Base-by-base conservation (phyloP, 2,797 vertebrate genomes). In the Acrossocheilus wenchowensis region DNA sequence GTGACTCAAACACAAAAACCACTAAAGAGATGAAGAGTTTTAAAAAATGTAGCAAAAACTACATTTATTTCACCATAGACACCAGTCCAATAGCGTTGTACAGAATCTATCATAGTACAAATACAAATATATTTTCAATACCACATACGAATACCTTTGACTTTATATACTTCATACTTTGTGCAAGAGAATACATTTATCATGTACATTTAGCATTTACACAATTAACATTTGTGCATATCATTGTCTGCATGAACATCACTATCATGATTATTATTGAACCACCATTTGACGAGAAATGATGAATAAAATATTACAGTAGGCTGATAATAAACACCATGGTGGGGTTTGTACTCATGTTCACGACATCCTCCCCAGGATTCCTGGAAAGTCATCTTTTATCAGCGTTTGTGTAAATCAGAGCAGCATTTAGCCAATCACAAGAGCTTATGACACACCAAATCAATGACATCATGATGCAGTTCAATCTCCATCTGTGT, bases 101-200 rank as follows among this genome's bases (percentile, higher is more conserved):
- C 89, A 93, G 93, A 92, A 89, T 94, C 92, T 94, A 95, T 90
- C 89, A 92, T 92, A 87, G 88, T 94, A 81, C 84, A 93, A 94
- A 94, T 95, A 96, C 91, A 96, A 96, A 96, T 94, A 94, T 94
- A 92, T 87, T 91, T 92, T 92, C 87, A 93, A 93, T 93, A 92
- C 89, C 92, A 94, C 91, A 87, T 92, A 93, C 91, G 89, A 93
- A 93, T 93, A 95, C 92, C 89, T 90, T 41, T 41, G 39, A 94
- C 91, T 91, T 94, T 83, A 83, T 86, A 86, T 84, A 85, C 30
- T 68, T 81, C 87, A 89, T 88, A 88, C 74, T 87, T 91, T 92
- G 91, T 91, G 88, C 83, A 90, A 92, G 87, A 90, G 88, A 86
- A 92, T 88, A 93, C 91, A 90, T 81, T 83, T 75, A 90, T 86